Evolutionary conservation across 2,888 invertebrate species (phyloP).

Genomic region (Ernsta delagoae): DNA sequence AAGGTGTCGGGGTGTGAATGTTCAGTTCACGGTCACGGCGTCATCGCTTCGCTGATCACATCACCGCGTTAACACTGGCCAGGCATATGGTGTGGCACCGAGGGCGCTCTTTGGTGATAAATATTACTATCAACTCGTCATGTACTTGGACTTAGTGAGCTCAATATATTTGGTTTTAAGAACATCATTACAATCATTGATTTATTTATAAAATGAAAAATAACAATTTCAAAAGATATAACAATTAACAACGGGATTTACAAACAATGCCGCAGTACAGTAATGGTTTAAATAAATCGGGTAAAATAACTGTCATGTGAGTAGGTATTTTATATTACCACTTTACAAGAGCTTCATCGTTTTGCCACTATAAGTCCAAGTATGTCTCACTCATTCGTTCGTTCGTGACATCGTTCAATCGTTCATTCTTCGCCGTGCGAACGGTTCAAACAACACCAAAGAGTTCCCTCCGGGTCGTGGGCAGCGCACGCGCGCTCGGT

Average conservation of each 20-base stretch:
- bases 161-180: too few species aligned
- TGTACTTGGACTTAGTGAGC: not conserved
- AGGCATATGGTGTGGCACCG: constrained; percentile 56
- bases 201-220: too few species aligned
- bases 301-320: too few species aligned
- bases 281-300: too few species aligned
- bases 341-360: not conserved
- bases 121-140: not conserved
- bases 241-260: too few species aligned
- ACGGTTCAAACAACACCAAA: not conserved
- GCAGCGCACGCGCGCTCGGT: constrained; percentile 41
- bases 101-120: constrained; percentile 56
- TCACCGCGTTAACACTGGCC: constrained; percentile 54
- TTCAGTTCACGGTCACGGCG: constrained; percentile 45
- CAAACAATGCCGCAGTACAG: too few species aligned
- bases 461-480: constrained; percentile 13
- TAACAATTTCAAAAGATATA: too few species aligned
- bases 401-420: not conserved
- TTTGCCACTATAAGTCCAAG: not conserved
- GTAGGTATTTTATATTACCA: too few species aligned
- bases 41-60: constrained; percentile 55
- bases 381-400: not conserved
- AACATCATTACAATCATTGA: too few species aligned
- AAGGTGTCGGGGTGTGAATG: too few species aligned
- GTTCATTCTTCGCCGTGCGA: not conserved